Evolutionary conservation across 2,888 invertebrate genomes (phyloP), one percentile per base, ranked within the genome.

Genomic region (Mimas tiliae): DNA sequence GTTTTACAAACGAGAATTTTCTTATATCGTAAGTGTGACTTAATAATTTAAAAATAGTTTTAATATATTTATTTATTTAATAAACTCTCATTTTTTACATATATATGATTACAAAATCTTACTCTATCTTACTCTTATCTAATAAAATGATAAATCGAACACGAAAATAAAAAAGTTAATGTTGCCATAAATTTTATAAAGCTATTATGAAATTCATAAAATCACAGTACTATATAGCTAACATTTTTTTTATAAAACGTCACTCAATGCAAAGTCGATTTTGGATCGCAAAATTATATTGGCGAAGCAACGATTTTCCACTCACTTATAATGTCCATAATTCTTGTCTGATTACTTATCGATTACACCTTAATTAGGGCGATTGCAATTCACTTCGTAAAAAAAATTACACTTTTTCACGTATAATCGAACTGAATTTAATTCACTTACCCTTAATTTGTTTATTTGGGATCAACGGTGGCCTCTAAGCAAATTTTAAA

Each of bases 341-440:
- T 78, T 75, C 77, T 55, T 38, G 65, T 52, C 55, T 34, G 47
- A 55, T 65, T 67, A 65, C 68, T 65, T 69, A 73, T 68, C 72
- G 69, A 77, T 79, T 75, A 77, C 74, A 75, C 67, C 70, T 67
- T 70, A 75, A 81, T 78, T 71, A 72, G 62, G 64, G 67, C 72
- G 73, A 74, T 75, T 77, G 84, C 83, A 85, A 77, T 73, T 78
- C 27, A 77, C 77, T 69, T 73, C 80, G 79, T 79, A n/a, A n/a
- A n/a, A 76, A 78, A 84, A 85, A 83, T 82, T 81, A 79, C 78
- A 73, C 66, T 75, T 74, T 71, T 77, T 79, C 76, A 79, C 77
- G 78, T 69, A 74, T 78, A 81, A 85, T 82, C 77, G 76, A 70
- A 79, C 16, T n/a, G 6, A 16, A 38, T 11, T 19, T 38, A 38